Base-by-base conservation (phyloP, 2,888 invertebrate species). In the Drosophila nigricruria region DNA sequence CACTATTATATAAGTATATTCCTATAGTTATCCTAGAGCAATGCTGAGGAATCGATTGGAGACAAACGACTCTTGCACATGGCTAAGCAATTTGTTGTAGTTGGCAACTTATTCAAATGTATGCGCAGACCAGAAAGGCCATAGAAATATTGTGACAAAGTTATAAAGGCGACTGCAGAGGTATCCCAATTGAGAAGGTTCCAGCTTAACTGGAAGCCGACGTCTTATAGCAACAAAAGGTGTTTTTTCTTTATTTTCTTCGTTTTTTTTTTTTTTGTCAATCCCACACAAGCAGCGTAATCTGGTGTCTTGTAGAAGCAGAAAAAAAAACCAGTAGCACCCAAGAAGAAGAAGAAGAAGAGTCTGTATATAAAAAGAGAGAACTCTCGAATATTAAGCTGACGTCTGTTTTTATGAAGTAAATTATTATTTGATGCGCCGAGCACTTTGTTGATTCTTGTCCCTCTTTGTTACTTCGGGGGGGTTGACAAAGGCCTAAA, bases 351-450 rank as follows among this genome's bases (percentile, higher is more conserved):
- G 57, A 42, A 36, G 52, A 61, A 63, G 32, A 42, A 40, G 65
- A 36, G 18, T 49, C 45, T 27, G 40, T 14, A 20, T 20, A 50
- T 32, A 18, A 23, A 58, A 70, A 61, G 62, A 66, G 67, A 76
- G 73, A 78, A 64, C 67, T 70, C 73, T 78, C 47, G 58, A 71
- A 75, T 77, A 81, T 85, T 86, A 86, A 87, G 83, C 77, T 78
- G 88, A 88, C 87, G 86, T 86, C 74, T 77, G 81, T 81, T 83
- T 83, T 83, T 82, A 77, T 88, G 81, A 80, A 81, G 73, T 81
- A 88, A 88, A 88, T 88, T 83, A 88, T 86, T 80, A 82, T 88
- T 86, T 86, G 78, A 82, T 83, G 83, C 68, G 75, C 71, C 63
- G 70, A 83, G 72, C 83, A 75, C 80, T 88, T 80, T 81, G 82